Evolutionary conservation across 2,113 vertebrate genomes (phyloP).

Genomic region (Verasper variegatus): DNA sequence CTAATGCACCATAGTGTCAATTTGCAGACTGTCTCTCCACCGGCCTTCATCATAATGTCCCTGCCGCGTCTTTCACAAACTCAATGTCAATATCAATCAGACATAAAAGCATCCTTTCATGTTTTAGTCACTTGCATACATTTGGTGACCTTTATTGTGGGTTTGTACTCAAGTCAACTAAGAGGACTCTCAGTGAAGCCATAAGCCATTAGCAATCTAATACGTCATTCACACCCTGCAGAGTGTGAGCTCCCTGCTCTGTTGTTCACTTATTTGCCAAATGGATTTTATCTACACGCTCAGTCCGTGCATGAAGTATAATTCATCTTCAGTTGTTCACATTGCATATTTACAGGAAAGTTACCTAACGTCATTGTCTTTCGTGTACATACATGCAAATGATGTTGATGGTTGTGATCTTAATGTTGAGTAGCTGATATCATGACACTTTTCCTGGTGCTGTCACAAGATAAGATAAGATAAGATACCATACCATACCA

Average conservation of each 20-base stretch:
- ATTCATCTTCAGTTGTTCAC: too few species aligned
- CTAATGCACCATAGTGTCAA: slow-evolving; percentile 23
- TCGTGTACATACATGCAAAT: too few species aligned
- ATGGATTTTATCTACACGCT: slow-evolving; percentile 24
- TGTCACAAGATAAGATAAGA: not conserved
- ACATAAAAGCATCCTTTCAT: slow-evolving; percentile 46
- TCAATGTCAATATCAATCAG: slow-evolving; percentile 52
- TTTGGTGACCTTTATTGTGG: slow-evolving; percentile 30
- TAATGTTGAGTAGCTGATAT: too few species aligned
- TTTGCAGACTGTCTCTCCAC: slow-evolving; percentile 33
- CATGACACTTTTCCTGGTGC: not conserved
- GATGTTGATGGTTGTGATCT: too few species aligned
- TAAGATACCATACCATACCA: too few species aligned
- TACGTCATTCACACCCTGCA: slow-evolving; percentile 1
- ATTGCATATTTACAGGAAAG: too few species aligned
- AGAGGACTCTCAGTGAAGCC: not conserved
- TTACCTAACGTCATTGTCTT: too few species aligned
- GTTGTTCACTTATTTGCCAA: slow-evolving; percentile 44
- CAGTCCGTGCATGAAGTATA: too few species aligned
- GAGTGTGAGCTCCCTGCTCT: slow-evolving; percentile 17
- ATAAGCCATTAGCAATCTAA: slow-evolving; percentile 32
- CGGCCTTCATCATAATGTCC: slow-evolving; percentile 36
- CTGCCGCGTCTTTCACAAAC: slow-evolving; percentile 32
- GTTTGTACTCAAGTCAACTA: slow-evolving; percentile 19
- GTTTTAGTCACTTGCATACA: slow-evolving; percentile 51